Base-by-base conservation (phyloP, 2,113 vertebrate species). In the Xenus cinereus region DNA sequence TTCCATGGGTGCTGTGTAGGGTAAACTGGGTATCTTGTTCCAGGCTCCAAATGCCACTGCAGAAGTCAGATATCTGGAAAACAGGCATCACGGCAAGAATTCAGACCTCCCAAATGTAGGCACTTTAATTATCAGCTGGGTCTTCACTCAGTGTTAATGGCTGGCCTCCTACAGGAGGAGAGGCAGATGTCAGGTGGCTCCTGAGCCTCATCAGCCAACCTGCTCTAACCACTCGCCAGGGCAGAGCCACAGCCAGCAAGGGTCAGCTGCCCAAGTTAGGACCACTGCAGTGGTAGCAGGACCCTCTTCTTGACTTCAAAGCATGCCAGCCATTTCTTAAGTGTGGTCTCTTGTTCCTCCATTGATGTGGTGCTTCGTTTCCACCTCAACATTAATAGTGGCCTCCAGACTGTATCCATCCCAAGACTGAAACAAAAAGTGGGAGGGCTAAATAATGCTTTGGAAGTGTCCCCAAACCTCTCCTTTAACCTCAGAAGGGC, bases 211-310 rank as follows among this genome's bases (percentile, higher is more conserved):
- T n/a, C 13, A 53, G 13, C 15, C 3, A 59, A 26, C n/a, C 20
- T 24, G 10, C 8, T 18, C 8, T 48, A 53, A 14, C 10, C 3
- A 2, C 20, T 13, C 9, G 18, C 41, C 0, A 0, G 37, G 27
- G 12, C 74, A 84, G 51, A 63, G 20, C 7, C 1, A 0, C 26
- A 33, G 35, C 10, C 50, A 63, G 13, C 3, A 2, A 17, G 39
- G 14, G 23, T 51, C 57, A 68, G 14, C n/a, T 27, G 27, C 27
- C 2, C 8, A 17, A 33, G 7, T 43, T 46, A 53, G 46, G 13
- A 14, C 12, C 50, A 8, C 32, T 39, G 12, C 51, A 50, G 6
- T 5, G 18, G 33, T 12, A 66, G 27, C 9, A 41, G 32, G 54
- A 66, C 26, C 16, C 12, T 19, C 11, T 43, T n/a, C 67, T 41